Evolutionary conservation across 2,113 vertebrate species (phyloP), one percentile per base, ranked within the genome.

Genomic region (Calypte anna): DNA sequence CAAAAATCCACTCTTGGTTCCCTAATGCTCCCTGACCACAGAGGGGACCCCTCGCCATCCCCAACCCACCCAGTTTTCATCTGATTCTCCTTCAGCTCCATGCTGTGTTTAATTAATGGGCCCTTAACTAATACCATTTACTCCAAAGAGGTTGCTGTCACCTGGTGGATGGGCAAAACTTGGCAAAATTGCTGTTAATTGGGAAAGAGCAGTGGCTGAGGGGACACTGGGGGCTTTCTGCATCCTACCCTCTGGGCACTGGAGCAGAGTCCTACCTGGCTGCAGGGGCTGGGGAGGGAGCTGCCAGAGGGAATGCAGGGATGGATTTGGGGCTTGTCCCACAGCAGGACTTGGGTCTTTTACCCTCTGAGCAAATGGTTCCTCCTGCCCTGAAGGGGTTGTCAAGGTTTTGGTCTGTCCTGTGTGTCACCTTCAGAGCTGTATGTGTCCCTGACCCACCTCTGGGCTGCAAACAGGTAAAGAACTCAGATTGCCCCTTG

Each of bases 331-430:
- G 67, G 22, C 44, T 70, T 12, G 10, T 63, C 27, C 36, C 1
- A 0, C 9, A 0, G 3, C 3, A 38, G 57, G 50, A 12, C 9
- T 44, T 36, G 6, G 4, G 33, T 23, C 43, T 63, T 36, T 51
- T 13, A 4, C 0, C 3, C 8, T 28, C 63, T 0, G 1, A 28
- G 53, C 6, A 12, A 17, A 25, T 16, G 0, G 1, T n/a, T 66
- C 21, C 36, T 50, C 64, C 54, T 72, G 85, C 28, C 19, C 57
- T 19, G 14, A 4, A 27, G 66, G 44, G 31, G 8, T 2, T 3
- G 14, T 15, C n/a, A 6, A 23, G 0, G 0, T 15, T 27, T 30
- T 19, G 10, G 83, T 19, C 46, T 23, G 33, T 5, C 27, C 69
- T 2, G 27, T 10, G 12, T 1, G 0, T 30, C 1, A 2, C 24